phyloP scores from a whole-genome alignment of 2,797 vertebrate species.

The Tokudaia muenninki region DNA sequence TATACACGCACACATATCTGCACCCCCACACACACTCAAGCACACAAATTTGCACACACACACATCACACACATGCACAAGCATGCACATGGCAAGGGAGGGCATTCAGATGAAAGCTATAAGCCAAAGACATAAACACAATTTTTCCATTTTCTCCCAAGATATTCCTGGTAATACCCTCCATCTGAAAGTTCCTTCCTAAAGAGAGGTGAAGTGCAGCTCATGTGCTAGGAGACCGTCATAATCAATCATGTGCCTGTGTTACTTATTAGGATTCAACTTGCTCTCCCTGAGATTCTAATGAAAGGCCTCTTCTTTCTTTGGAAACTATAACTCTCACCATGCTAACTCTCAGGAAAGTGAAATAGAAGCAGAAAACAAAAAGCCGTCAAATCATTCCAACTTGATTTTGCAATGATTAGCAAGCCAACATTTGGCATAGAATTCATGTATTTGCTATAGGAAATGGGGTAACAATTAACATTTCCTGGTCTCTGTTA shows the following conservation, averaged over 20 bases:
- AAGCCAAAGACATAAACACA: background rate
- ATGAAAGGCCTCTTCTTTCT: slow-evolving; percentile 2
- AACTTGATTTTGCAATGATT: background rate
- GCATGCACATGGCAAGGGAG: background rate
- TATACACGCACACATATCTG: background rate
- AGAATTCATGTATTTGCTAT: background rate
- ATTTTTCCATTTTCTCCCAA: slow-evolving; percentile 18
- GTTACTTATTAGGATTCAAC: slow-evolving; percentile 33
- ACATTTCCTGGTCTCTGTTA: background rate
- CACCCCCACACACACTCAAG: background rate
- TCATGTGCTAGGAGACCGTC: slow-evolving; percentile 30
- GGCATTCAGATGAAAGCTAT: background rate
- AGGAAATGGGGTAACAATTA: background rate
- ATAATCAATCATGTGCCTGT: slow-evolving; percentile 53
- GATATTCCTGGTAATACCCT: background rate
- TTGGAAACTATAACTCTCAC: slow-evolving; percentile 50
- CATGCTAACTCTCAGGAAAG: background rate
- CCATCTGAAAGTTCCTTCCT: slow-evolving; percentile 54
- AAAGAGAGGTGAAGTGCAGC: slow-evolving; percentile 4
- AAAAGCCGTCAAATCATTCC: background rate
- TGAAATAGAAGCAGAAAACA: slow-evolving; percentile 4
- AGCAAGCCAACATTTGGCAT: background rate
- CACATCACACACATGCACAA: background rate
- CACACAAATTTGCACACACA: background rate
- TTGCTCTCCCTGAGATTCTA: slow-evolving; percentile 54